A percentile compares a stretch with the other conserved stretches of the same genome.
Conservation (phyloP, 1,140 invertebrate species). For the Aporrectodea caliginosa region DNA sequence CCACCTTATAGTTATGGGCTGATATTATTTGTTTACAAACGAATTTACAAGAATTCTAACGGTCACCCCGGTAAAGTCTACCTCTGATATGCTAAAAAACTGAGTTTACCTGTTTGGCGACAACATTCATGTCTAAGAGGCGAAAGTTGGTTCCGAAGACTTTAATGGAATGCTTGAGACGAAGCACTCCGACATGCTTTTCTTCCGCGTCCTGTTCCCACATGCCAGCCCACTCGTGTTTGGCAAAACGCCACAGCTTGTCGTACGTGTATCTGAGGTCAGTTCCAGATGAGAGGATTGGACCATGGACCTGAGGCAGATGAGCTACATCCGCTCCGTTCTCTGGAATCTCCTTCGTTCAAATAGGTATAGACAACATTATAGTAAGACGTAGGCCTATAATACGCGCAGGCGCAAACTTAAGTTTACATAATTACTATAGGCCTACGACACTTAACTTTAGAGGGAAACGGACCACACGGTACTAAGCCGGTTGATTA, state of each 20-base stretch:
- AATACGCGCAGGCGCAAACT: too few species aligned
- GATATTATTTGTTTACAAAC: too few species aligned
- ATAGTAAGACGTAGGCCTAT: too few species aligned
- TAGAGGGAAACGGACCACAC: too few species aligned
- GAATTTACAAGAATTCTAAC: too few species aligned
- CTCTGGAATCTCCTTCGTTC: constrained; percentile 85
- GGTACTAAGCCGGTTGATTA: too few species aligned
- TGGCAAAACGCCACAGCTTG: constrained; percentile 35
- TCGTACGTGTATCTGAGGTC: constrained; percentile 41
- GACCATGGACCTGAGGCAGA: constrained; percentile 68
- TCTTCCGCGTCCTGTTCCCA: constrained; percentile 54
- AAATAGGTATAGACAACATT: too few species aligned
- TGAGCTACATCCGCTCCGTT: constrained; percentile 84
- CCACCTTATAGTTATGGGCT: too few species aligned
- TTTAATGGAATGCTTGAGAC: constrained; percentile 60
- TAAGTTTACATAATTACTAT: too few species aligned
- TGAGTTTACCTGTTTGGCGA: constrained; percentile 60
- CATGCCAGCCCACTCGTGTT: constrained; percentile 52
- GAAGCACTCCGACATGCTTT: constrained; percentile 62
- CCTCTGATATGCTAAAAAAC: too few species aligned
- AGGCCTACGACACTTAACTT: too few species aligned
- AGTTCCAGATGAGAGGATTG: constrained; percentile 61
- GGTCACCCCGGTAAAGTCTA: too few species aligned
- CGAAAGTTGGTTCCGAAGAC: constrained; percentile 59
- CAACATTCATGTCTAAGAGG: constrained; percentile 60